Percentiles rank a stretch among this genome's conserved stretches.
These are phyloP conservation scores for Ciona savignyi DNA, from an alignment of 23 tunicate species.

Conservation along the genomic window DNA sequence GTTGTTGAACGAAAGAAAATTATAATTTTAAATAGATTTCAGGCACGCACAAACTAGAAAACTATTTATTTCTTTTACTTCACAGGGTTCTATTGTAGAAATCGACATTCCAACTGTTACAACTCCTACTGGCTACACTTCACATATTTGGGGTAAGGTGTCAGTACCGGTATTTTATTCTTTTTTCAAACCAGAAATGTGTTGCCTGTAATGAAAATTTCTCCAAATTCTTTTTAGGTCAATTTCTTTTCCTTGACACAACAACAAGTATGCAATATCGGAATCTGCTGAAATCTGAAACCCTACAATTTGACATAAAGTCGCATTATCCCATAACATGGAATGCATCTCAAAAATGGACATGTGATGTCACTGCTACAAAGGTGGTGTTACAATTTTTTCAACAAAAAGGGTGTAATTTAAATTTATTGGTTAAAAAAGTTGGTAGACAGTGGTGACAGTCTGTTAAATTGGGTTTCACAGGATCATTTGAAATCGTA, in stretches of 20 bases:
- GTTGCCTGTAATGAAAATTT: no score
- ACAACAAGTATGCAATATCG: conserved; percentile 58
- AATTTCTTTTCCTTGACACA: conserved; percentile 45
- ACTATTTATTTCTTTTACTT: background rate
- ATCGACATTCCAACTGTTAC: conserved; percentile 48
- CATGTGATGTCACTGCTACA: conserved; percentile 44
- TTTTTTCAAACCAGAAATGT: no score
- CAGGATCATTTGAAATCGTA: no score
- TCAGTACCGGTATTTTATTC: no score
- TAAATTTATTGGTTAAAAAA: background rate
- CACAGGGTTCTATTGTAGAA: conserved; percentile 81
- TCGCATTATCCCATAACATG: conserved; percentile 58
- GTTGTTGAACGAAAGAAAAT: no score
- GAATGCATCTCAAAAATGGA: conserved; percentile 56
- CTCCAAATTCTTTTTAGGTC: conserved; percentile 58
- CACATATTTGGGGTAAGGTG: conserved; percentile 16
- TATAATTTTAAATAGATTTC: background rate
- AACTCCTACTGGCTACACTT: conserved; percentile 42
- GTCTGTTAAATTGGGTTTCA: background rate
- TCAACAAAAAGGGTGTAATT: no score
- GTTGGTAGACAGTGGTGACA: background rate
- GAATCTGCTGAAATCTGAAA: conserved; percentile 56
- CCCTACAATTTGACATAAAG: conserved; percentile 49
- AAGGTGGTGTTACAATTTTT: no score
- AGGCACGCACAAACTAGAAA: background rate